phyloP scores from a whole-genome alignment of 2,888 invertebrate genomes.

The Macrosoma leucophasiata region DNA sequence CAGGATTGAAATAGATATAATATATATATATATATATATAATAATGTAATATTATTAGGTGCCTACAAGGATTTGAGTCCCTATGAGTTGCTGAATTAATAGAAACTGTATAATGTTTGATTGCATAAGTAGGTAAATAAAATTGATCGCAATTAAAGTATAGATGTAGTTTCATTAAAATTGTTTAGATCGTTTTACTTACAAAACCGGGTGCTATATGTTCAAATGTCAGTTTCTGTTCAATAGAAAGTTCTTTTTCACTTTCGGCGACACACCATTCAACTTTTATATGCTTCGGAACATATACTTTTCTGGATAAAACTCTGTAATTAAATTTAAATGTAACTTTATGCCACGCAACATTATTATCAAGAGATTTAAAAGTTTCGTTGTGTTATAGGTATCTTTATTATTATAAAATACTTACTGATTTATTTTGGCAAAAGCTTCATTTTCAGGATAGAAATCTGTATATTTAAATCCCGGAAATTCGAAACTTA shows the following conservation, averaged over 20 bases:
- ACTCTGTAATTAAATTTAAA: conserved; percentile 32
- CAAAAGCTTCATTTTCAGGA: conserved; percentile 40
- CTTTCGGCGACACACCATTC: conserved; percentile 44
- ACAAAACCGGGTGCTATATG: conserved; percentile 34
- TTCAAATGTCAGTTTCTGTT: conserved; percentile 26
- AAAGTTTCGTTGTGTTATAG: too few relatives aligned
- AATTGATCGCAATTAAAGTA: conserved; percentile 11
- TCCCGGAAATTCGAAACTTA: conserved; percentile 58
- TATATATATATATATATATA: too few relatives aligned
- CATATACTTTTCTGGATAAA: conserved; percentile 38
- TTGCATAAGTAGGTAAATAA: too few relatives aligned
- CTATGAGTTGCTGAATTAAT: too few relatives aligned
- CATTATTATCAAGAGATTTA: too few relatives aligned
- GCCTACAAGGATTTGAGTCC: too few relatives aligned
- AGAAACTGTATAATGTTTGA: too few relatives aligned
- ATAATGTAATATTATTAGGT: too few relatives aligned
- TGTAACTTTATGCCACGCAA: not conserved
- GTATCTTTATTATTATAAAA: not conserved
- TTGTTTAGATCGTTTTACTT: conserved; percentile 25
- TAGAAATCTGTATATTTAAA: conserved; percentile 50
- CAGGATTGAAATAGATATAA: too few relatives aligned
- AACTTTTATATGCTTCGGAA: conserved; percentile 37
- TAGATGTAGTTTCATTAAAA: not conserved
- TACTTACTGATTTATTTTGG: conserved; percentile 59
- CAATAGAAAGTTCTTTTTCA: conserved; percentile 23